Conservation (phyloP, 2,113 vertebrate genomes). For the Muscicapa adusta region DNA sequence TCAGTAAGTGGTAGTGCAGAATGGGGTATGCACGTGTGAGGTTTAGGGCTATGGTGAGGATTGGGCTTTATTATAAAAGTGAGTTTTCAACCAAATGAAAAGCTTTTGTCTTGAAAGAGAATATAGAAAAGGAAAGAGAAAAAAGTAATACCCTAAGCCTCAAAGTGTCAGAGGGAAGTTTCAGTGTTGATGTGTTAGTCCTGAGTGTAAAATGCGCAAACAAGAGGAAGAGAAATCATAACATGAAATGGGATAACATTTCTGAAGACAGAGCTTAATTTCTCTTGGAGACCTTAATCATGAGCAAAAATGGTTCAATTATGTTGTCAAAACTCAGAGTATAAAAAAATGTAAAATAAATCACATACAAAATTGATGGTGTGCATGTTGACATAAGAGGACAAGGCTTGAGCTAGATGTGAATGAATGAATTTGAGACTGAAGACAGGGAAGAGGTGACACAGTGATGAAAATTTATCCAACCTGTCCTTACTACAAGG, state of each 20-base stretch:
- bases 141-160: neutral
- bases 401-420: neutral
- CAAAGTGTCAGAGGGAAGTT: neutral
- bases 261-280: neutral
- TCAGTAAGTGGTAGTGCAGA: neutral
- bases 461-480: conserved; percentile 10
- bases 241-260: neutral
- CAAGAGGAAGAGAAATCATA: neutral
- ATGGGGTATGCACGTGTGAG: neutral
- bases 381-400: neutral
- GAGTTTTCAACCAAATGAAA: neutral
- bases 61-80: neutral
- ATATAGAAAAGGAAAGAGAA: neutral
- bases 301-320: neutral
- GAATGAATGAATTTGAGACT: conserved; percentile 8
- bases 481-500: conserved; percentile 36
- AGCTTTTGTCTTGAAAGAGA: neutral
- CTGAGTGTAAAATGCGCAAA: neutral
- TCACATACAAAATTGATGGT: neutral
- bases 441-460: neutral
- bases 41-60: neutral
- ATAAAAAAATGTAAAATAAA: neutral
- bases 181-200: neutral
- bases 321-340: neutral
- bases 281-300: neutral